These are phyloP conservation scores for Lomographa bimaculata DNA, from an alignment of 2,888 invertebrate genomes.

Conservation along the genomic window DNA sequence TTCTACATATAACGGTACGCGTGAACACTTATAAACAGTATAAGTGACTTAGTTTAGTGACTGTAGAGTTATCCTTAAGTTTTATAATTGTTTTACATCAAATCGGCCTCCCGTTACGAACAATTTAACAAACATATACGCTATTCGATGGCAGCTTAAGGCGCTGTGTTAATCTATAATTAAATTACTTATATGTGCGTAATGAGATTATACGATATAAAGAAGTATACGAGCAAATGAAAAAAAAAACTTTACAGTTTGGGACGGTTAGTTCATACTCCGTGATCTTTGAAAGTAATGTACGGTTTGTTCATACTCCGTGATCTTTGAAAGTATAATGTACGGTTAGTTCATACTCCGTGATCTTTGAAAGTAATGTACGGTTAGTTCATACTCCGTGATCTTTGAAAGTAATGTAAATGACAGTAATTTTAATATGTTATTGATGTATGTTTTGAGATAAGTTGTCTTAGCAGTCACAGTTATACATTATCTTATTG, in stretches of 20 bases:
- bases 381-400: no score
- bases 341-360: slow-evolving; percentile 18
- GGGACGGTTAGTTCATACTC: slow-evolving; percentile 19
- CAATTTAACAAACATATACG: slow-evolving; percentile 8
- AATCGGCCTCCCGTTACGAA: slow-evolving; percentile 7
- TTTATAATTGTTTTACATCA: no score
- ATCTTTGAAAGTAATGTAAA: slow-evolving; percentile 7
- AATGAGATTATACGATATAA: slow-evolving; percentile 30
- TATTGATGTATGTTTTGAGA: slow-evolving; percentile 9
- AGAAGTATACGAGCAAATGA: slow-evolving; percentile 35
- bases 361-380: slow-evolving; percentile 1
- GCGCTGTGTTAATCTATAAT: slow-evolving; percentile 23
- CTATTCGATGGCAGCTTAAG: slow-evolving; percentile 28
- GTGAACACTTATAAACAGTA: no score
- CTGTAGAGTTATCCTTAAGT: no score
- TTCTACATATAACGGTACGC: no score
- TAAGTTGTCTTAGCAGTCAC: slow-evolving; percentile 13
- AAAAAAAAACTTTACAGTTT: slow-evolving; percentile 19
- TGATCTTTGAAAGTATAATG: slow-evolving; percentile 2
- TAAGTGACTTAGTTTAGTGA: no score
- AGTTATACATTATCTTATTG: slow-evolving; percentile 3
- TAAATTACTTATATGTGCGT: slow-evolving; percentile 26
- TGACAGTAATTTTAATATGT: slow-evolving; percentile 13
- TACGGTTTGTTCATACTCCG: no score
- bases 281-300: slow-evolving; percentile 1